phyloP scores from a whole-genome alignment of 2,797 vertebrate genomes.

The Masticophis lateralis region DNA sequence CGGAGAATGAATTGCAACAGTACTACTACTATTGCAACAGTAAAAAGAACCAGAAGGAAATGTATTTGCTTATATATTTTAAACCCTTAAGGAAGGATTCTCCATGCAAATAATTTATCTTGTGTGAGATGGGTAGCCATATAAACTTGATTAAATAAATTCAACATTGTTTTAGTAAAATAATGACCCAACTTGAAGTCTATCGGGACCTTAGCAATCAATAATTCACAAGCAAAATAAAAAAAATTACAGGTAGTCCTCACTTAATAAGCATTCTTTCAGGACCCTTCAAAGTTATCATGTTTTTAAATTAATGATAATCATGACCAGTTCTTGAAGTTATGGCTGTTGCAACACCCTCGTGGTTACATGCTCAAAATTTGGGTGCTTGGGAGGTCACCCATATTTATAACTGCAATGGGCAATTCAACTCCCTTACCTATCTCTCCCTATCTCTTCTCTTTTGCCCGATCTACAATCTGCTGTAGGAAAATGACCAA shows the following conservation, averaged over 20 bases:
- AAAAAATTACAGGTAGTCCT: not conserved
- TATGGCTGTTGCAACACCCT: not conserved
- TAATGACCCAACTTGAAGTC: not conserved
- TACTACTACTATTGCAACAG: not conserved
- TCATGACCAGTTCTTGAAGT: not conserved
- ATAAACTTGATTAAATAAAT: not conserved
- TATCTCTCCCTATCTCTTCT: not conserved
- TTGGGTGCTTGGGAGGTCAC: not conserved
- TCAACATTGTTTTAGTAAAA: not conserved
- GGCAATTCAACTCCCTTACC: not conserved
- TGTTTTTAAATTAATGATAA: not conserved
- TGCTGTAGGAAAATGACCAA: not conserved
- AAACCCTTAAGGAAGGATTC: not conserved
- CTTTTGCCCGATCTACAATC: not conserved
- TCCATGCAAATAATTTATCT: not conserved
- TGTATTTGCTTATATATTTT: not conserved
- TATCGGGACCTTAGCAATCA: not conserved
- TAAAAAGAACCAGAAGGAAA: not conserved
- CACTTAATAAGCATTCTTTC: not conserved
- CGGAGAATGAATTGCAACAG: not conserved
- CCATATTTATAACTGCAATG: not conserved
- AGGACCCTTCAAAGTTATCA: not conserved
- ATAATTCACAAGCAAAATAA: not conserved
- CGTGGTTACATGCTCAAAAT: not conserved
- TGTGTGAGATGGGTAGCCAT: not conserved